Evolutionary conservation across 2,888 invertebrate genomes (phyloP), one percentile per base, ranked within the genome.

Genomic region (Meteorus colon): DNA sequence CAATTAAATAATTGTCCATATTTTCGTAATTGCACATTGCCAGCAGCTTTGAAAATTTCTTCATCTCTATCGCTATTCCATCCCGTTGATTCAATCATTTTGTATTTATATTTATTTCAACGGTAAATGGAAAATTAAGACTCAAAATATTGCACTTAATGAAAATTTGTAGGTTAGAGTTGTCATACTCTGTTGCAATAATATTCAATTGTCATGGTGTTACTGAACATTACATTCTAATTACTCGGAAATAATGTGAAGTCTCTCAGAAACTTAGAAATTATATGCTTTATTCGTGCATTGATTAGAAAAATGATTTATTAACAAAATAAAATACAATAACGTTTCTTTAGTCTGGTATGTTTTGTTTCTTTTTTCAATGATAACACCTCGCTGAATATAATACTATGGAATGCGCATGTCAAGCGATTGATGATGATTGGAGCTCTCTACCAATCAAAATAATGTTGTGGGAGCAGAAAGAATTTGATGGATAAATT

Each of bases 1-100:
- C 89, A 88, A 73, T 92, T 91, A 70, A 92, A 89, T 84, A 92
- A 92, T 73, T 89, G 87, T 1, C 92, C 91, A 85, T 91, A 92
- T 73, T 90, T 90, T 74, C 91, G 90, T 19, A 92, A 82, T 80
- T 92, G 92, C 48, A 90, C 89, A 77, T 92, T 91, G 34, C 91
- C 92, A n/a, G 91, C 90, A 24, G 91, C 87, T 83, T 90, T 89
- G 78, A 88, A 82, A 60, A 89, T 85, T 16, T 85, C 85, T 74
- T 88, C 88, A 74, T 89, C 89, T 63, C 86, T 86, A 73, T 83
- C 84, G 2, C 82, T 78, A 51, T 81, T 82, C 89, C 89, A 89
- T 31, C 78, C 81, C 27, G 87, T 79, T 3, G 87, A 82, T 74
- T 89, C 89, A 69, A 89, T 86, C 89, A 89, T 89, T 73, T 77